These are phyloP conservation scores for Spea hammondii DNA, from an alignment of 2,797 vertebrate genomes.

Conservation along the genomic window DNA sequence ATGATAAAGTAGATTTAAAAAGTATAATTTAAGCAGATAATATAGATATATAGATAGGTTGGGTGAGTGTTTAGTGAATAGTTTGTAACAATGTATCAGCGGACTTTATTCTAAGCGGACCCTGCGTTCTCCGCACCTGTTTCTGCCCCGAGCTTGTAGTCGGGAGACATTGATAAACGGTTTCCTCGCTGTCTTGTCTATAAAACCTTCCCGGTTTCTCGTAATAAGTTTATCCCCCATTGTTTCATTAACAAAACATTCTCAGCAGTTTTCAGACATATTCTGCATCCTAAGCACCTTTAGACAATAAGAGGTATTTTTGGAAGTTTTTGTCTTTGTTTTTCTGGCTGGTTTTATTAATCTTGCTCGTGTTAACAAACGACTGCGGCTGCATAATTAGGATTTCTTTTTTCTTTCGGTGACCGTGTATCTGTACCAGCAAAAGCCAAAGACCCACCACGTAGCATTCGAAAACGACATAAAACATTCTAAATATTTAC, in stretches of 20 bases:
- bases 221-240: constrained; percentile 34
- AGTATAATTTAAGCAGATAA: too few species aligned
- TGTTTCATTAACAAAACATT: constrained; percentile 41
- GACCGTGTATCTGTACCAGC: not conserved
- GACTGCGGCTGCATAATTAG: constrained; percentile 13
- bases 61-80: too few species aligned
- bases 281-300: constrained; percentile 33
- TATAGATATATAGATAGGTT: too few species aligned
- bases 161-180: constrained; percentile 27
- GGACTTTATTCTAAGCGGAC: too few species aligned
- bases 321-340: constrained; percentile 28
- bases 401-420: not conserved
- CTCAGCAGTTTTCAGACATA: not conserved
- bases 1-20: too few species aligned
- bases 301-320: constrained; percentile 39
- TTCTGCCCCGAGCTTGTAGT: not conserved
- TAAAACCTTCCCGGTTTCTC: not conserved
- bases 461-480: too few species aligned
- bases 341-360: constrained; percentile 21
- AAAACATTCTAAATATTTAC: too few species aligned
- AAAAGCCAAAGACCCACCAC: too few species aligned
- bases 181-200: constrained; percentile 2
- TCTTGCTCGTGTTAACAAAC: constrained; percentile 20
- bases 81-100: too few species aligned
- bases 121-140: not conserved